Base-by-base conservation (phyloP, 2,888 invertebrate genomes). In the Acrobasis repandana region DNA sequence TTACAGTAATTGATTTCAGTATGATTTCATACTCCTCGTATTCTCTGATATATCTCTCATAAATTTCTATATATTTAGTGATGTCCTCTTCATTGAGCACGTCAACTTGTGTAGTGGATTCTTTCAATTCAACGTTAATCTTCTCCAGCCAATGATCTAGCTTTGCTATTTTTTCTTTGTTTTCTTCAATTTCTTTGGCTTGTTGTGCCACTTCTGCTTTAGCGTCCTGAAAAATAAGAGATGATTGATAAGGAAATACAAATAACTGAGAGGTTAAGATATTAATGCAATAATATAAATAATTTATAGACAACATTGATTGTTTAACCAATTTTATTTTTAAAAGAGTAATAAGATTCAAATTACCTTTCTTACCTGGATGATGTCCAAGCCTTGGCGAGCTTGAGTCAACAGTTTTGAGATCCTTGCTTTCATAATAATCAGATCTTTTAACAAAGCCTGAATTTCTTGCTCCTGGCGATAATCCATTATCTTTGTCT, bases 391-490 rank as follows among this genome's bases (percentile, higher is more conserved):
- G 64, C 96, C 96, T 78, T 95, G 94, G 60, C 95, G 94, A 0
- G 96, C 95, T 75, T 96, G 95, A 1, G 93, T 90, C 60, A 95
- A 80, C 47, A 97, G 90, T 61, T 94, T 93, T 58, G 93, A 90
- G 64, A 96, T 95, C 68, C 95, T 93, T 56, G 94, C 93, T 70
- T 94, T 93, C 73, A 96, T 93, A 56, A 92, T 87, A 18, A 93
- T 85, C 61, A 95, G 83, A 63, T 93, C 93, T 56, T 90, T 89
- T 28, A 93, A 82, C 62, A 96, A 82, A 36, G 83, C 80, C 75
- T 94, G 93, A 16, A 93, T 93, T 74, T 95, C 96, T 48, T 92
- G 83, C 83, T 96, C 96, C 61, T 94, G 93, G 15, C 94, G 94
- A 70, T 95, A 88, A 69, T 93, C 92, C 77, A 93, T 92, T 56